These are phyloP conservation scores for Ptilorrhoa leucosticta DNA, from an alignment of 2,113 vertebrate species.

Conservation along the genomic window DNA sequence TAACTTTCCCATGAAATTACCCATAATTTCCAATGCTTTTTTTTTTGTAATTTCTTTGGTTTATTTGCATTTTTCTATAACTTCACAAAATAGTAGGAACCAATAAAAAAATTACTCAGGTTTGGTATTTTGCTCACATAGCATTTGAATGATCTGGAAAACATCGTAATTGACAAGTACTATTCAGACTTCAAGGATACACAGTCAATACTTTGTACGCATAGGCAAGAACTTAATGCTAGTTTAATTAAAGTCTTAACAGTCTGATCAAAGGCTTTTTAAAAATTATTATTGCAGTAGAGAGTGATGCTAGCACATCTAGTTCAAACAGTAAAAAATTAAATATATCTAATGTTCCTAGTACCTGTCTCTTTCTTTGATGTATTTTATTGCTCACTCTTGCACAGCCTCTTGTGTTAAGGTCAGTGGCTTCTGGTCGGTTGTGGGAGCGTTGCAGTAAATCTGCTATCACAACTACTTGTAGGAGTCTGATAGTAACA, in stretches of 20 bases:
- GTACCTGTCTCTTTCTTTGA: background rate
- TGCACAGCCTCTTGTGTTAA: background rate
- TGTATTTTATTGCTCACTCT: background rate
- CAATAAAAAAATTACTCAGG: background rate
- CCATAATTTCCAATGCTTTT: background rate
- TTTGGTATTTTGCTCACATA: background rate
- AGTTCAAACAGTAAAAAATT: background rate
- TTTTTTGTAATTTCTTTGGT: background rate
- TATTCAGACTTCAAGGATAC: background rate
- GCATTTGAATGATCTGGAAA: background rate
- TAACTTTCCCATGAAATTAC: background rate
- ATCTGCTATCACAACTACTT: background rate
- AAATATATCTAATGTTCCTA: background rate
- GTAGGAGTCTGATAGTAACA: accelerated
- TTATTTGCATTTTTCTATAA: background rate
- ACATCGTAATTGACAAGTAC: background rate
- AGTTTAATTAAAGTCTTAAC: background rate
- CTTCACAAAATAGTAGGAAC: background rate
- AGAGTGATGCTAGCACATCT: background rate
- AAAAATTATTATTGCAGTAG: background rate
- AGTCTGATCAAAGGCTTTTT: background rate
- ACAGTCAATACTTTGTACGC: background rate
- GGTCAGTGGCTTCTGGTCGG: background rate
- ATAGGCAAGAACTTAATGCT: background rate
- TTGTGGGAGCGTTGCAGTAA: background rate